A percentile compares a stretch with the other conserved stretches of the same genome.
phyloP scores from a whole-genome alignment of 2,888 invertebrate genomes.

The Octonoba sinensis region DNA sequence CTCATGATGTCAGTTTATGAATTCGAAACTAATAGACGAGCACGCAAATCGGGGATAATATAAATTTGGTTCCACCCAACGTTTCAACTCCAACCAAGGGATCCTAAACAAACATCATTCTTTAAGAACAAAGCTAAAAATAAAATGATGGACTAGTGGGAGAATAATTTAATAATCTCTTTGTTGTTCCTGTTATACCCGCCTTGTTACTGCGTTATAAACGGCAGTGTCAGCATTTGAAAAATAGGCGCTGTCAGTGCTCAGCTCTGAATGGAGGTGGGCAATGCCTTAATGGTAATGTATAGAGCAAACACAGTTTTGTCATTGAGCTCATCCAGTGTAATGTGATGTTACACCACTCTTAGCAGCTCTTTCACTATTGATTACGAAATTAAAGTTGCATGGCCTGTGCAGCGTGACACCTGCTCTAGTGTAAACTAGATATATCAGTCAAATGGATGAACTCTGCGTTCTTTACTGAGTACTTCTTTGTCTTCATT shows the following conservation, averaged over 20 bases:
- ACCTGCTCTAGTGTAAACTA: conserved; percentile 12
- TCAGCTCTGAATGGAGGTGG: conserved; percentile 30
- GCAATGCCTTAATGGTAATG: conserved; percentile 51
- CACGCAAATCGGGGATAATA: conserved; percentile 13
- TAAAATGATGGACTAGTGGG: too few species aligned
- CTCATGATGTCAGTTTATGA: not conserved
- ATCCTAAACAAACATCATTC: not conserved
- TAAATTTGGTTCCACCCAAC: conserved; percentile 12
- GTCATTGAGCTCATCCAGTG: conserved; percentile 21
- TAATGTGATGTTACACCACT: not conserved
- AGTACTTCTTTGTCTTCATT: conserved; percentile 50
- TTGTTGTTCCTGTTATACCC: conserved; percentile 11
- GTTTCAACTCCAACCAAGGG: conserved; percentile 16
- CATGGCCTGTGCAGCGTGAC: conserved; percentile 36
- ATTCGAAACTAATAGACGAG: conserved; percentile 2
- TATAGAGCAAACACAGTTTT: conserved; percentile 48
- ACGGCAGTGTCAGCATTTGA: conserved; percentile 47
- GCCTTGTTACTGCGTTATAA: conserved; percentile 42
- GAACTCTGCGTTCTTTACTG: conserved; percentile 21
- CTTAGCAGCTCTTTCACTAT: conserved; percentile 33
- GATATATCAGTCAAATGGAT: conserved; percentile 19
- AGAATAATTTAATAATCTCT: conserved; percentile 49
- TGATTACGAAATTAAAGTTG: conserved; percentile 61
- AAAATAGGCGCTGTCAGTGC: conserved; percentile 49
- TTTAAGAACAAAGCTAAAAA: too few species aligned